Percentiles rank a stretch among this genome's conserved stretches.
Conservation (phyloP, 2,888 invertebrate genomes). For the Odontothrips loti region DNA sequence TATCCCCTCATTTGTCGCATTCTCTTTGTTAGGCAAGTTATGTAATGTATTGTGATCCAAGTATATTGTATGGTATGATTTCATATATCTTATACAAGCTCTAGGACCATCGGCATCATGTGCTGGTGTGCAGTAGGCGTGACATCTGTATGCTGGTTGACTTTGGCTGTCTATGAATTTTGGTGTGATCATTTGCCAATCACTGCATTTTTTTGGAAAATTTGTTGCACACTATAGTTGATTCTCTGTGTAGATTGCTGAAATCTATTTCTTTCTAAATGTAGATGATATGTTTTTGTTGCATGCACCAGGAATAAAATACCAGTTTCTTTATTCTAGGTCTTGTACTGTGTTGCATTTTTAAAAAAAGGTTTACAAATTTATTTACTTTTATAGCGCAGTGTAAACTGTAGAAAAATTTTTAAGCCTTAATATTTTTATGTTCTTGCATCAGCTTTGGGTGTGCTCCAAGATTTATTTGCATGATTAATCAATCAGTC, state of each 20-base stretch:
- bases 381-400: constrained; percentile 38
- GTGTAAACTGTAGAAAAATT: neutral
- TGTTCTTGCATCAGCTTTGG: no score
- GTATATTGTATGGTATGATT: neutral
- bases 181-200: neutral
- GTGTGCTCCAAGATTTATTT: no score
- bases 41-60: neutral
- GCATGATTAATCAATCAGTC: no score
- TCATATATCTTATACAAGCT: neutral
- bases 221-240: neutral
- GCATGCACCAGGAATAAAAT: neutral
- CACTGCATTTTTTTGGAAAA: neutral
- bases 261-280: neutral
- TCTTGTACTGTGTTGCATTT: neutral
- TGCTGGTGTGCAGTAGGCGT: constrained; percentile 14
- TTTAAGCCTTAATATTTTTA: no score
- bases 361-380: constrained; percentile 11
- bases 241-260: neutral
- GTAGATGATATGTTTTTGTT: neutral
- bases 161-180: neutral
- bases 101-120: neutral
- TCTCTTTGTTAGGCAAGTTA: neutral
- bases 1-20: neutral
- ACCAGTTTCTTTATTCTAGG: no score
- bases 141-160: constrained; percentile 4